A percentile compares a stretch with the other conserved stretches of the same genome.
Evolutionary conservation across 2,888 invertebrate genomes (phyloP).

Genomic region (Myopa tessellatipennis): DNA sequence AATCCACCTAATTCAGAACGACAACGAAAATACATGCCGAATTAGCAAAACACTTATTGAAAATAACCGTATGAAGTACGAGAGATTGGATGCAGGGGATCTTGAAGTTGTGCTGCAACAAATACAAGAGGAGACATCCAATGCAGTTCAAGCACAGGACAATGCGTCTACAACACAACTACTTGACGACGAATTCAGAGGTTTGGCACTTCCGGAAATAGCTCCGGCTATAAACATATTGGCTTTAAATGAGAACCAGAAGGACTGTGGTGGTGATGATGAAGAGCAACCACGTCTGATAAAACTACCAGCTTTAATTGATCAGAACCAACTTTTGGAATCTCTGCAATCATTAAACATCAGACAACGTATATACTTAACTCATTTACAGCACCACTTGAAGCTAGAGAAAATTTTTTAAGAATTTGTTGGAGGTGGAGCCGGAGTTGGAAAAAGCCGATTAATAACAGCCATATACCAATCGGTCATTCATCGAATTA

Average conservation of each 20-base stretch:
- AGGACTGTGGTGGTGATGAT: constrained; percentile 6
- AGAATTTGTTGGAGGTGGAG: constrained; percentile 26
- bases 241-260: constrained; percentile 16
- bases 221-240: constrained; percentile 34
- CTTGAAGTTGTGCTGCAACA: background rate
- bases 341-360: constrained; percentile 13
- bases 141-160: background rate
- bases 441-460: constrained; percentile 40
- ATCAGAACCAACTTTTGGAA: background rate
- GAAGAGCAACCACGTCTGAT: constrained; percentile 7
- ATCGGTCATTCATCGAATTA: constrained; percentile 30
- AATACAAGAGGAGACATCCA: background rate
- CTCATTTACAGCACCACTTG: constrained; percentile 27
- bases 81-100: background rate
- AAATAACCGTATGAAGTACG: background rate
- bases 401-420: constrained; percentile 36
- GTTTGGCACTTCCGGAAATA: constrained; percentile 30
- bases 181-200: constrained; percentile 21
- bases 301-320: constrained; percentile 29
- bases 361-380: constrained; percentile 35
- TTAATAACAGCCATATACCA: constrained; percentile 37
- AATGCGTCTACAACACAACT: constrained; percentile 17
- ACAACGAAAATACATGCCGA: background rate
- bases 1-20: background rate
- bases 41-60: background rate